Evolutionary conservation across 2,797 vertebrate genomes (phyloP).

Genomic region (Gila robusta): DNA sequence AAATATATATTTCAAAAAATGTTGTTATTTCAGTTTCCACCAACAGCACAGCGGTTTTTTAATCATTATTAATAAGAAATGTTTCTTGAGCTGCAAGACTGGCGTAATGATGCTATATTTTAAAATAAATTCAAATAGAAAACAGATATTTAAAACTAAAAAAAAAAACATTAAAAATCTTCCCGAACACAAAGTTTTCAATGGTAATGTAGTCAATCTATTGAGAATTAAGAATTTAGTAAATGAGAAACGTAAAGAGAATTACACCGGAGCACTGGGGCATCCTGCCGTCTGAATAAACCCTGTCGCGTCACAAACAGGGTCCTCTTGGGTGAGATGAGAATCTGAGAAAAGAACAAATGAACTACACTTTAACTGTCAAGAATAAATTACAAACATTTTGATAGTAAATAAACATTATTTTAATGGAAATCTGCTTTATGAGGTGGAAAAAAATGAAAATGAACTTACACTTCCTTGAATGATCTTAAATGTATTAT

Average conservation of each 20-base stretch:
- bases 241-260: neutral
- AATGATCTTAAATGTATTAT: conserved; percentile 60
- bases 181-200: neutral
- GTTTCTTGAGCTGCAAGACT: neutral
- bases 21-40: neutral
- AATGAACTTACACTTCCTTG: conserved; percentile 67
- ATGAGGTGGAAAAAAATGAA: neutral
- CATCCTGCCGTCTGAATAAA: conserved; percentile 63
- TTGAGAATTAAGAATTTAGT: neutral
- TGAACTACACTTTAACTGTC: neutral
- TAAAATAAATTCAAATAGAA: too few relatives aligned
- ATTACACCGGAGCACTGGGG: conserved; percentile 13
- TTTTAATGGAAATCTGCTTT: neutral
- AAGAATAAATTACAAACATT: neutral
- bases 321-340: conserved; percentile 68
- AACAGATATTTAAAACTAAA: too few relatives aligned
- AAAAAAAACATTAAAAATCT: neutral
- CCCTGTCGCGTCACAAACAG: conserved; percentile 64
- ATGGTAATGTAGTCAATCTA: neutral
- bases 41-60: neutral
- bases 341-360: conserved; percentile 57
- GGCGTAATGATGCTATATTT: neutral
- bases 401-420: neutral
- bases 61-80: neutral
- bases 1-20: neutral